A percentile compares a stretch with the other conserved stretches of the same genome.
Evolutionary conservation across 2,888 invertebrate species (phyloP).

Genomic region (Leucoptera coffeella): DNA sequence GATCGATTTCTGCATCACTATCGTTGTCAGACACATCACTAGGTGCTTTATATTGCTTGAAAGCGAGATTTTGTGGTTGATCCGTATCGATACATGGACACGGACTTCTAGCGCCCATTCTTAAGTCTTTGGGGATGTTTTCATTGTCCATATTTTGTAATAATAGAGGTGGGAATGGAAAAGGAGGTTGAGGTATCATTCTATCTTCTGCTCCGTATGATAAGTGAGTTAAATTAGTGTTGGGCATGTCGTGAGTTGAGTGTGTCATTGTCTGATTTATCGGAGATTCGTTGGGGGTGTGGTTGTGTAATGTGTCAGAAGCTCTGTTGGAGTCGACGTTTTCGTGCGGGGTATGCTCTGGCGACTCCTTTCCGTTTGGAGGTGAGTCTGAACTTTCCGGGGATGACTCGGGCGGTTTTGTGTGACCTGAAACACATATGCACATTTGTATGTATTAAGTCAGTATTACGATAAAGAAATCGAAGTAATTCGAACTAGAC

Average conservation of each 20-base stretch:
- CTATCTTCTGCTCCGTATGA: constrained; percentile 19
- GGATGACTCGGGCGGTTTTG: constrained; percentile 37
- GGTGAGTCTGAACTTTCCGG: constrained; percentile 34
- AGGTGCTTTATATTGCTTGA: constrained; percentile 15
- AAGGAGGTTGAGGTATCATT: constrained; percentile 23
- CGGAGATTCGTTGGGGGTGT: constrained; percentile 15
- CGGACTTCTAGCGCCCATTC: constrained; percentile 20
- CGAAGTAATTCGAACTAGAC: too few relatives aligned
- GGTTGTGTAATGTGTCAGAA: constrained; percentile 22
- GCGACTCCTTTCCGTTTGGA: constrained; percentile 32
- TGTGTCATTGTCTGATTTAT: constrained; percentile 15
- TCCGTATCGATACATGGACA: constrained; percentile 25
- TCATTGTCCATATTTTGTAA: constrained; percentile 20
- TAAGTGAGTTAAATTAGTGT: constrained; percentile 17
- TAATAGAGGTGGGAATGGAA: constrained; percentile 26
- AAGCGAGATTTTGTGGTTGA: constrained; percentile 35
- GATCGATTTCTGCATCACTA: constrained; percentile 43
- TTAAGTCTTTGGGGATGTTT: constrained; percentile 33
- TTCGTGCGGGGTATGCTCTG: constrained; percentile 17
- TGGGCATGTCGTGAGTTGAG: constrained; percentile 22
- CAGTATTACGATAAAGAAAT: not conserved
- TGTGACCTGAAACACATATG: constrained; percentile 21
- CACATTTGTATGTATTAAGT: constrained; percentile 1
- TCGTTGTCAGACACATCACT: constrained; percentile 30
- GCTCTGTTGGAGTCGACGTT: constrained; percentile 24